These are phyloP conservation scores for Phyllopteryx taeniolatus DNA, from an alignment of 2,113 vertebrate species.

Conservation along the genomic window DNA sequence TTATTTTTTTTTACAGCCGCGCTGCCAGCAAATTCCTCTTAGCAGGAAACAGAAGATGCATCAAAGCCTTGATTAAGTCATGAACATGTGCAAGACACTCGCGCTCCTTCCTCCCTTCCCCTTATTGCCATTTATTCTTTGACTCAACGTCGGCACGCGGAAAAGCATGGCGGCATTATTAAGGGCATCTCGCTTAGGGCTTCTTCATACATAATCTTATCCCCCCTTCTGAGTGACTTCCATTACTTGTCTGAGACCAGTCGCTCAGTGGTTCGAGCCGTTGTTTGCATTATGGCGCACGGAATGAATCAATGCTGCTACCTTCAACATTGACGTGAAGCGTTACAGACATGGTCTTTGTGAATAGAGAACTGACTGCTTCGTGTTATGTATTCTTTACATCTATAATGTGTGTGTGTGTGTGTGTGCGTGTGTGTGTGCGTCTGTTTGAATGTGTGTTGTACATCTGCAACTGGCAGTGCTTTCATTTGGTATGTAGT, in stretches of 20 bases:
- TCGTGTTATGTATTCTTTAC: neutral
- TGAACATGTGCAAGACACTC: constrained; percentile 12
- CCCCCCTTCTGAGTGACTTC: constrained; percentile 2
- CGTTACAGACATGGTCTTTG: neutral
- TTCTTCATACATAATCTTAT: neutral
- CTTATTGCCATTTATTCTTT: constrained; percentile 9
- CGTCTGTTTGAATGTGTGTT: neutral
- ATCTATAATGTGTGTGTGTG: neutral
- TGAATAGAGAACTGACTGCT: neutral
- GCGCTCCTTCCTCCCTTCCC: constrained; percentile 2
- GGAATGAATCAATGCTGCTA: neutral
- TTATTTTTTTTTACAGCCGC: constrained; percentile 17
- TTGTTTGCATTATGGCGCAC: too few relatives aligned
- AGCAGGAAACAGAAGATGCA: constrained; percentile 60
- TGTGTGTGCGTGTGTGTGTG: neutral
- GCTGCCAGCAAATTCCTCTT: constrained; percentile 40
- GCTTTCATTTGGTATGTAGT: neutral
- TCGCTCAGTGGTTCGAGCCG: neutral
- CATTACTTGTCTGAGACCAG: neutral
- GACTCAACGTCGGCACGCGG: neutral
- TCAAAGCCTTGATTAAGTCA: constrained; percentile 67
- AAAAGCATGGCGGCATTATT: constrained; percentile 1
- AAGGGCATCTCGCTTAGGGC: neutral
- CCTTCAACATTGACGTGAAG: neutral
- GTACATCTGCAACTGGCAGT: neutral